A percentile compares a stretch with the other conserved stretches of the same genome.
Conservation (phyloP, 2,888 invertebrate species). For the Chaetogeoica ovagalla region DNA sequence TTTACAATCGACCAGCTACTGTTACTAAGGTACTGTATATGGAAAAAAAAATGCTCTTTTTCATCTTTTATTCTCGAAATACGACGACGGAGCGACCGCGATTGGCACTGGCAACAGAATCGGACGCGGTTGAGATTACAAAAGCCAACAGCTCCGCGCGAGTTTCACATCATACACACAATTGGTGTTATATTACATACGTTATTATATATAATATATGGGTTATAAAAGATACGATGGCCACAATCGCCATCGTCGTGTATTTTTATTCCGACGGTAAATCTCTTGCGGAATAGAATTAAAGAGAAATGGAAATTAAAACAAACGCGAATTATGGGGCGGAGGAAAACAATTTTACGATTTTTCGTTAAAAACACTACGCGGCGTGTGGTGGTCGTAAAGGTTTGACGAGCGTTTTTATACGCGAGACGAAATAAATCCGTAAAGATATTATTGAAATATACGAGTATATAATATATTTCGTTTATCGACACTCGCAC, state of each 20-base stretch:
- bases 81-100: background rate
- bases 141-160: background rate
- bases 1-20: background rate
- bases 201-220: background rate
- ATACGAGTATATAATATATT: too few relatives aligned
- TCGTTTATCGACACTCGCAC: too few relatives aligned
- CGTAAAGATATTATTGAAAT: too few relatives aligned
- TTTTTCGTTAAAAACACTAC: too few relatives aligned
- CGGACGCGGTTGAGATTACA: background rate
- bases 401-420: too few relatives aligned
- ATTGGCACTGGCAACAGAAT: background rate
- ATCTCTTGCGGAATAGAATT: background rate
- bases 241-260: background rate
- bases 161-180: background rate
- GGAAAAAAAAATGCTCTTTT: too few relatives aligned
- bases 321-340: background rate
- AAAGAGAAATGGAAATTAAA: background rate
- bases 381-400: too few relatives aligned
- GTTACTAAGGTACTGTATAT: too few relatives aligned
- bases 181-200: too few relatives aligned
- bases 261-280: conserved; percentile 21
- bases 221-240: conserved; percentile 14
- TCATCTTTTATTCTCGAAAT: conserved; percentile 15
- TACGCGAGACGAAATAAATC: too few relatives aligned
- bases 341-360: too few relatives aligned